phyloP scores from a whole-genome alignment of 2,113 vertebrate species.

The Shinisaurus crocodilurus region DNA sequence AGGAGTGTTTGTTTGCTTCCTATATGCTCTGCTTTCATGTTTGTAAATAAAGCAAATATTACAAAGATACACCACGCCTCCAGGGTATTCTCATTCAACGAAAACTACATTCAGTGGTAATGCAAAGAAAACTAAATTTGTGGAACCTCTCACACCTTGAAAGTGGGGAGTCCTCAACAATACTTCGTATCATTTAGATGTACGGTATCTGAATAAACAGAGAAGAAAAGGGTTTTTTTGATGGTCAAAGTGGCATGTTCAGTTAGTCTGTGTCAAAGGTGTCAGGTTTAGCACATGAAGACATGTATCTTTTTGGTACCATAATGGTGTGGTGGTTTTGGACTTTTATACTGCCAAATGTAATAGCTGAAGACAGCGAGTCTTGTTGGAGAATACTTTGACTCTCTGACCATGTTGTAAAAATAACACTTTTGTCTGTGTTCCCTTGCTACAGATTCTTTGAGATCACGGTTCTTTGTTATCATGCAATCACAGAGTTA shows the following conservation, averaged over 20 bases:
- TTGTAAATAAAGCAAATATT: neutral
- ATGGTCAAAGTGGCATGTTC: constrained; percentile 14
- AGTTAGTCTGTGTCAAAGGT: neutral
- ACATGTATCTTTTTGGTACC: neutral
- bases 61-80: neutral
- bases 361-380: neutral
- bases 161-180: neutral
- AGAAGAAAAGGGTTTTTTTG: neutral
- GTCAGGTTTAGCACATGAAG: constrained; percentile 1
- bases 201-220: constrained; percentile 24
- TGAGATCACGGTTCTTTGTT: constrained; percentile 44
- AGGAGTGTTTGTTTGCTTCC: neutral
- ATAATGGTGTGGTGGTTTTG: neutral
- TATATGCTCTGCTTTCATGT: neutral
- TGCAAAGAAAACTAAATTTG: neutral
- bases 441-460: constrained; percentile 3
- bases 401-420: constrained; percentile 25
- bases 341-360: neutral
- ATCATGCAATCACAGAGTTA: constrained; percentile 60
- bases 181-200: neutral
- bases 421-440: constrained; percentile 46
- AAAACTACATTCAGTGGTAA: neutral
- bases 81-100: neutral
- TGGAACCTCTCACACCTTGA: no score
- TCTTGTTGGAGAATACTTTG: neutral